Base-by-base conservation (phyloP, 2,797 vertebrate species). In the Vipera ursinii region DNA sequence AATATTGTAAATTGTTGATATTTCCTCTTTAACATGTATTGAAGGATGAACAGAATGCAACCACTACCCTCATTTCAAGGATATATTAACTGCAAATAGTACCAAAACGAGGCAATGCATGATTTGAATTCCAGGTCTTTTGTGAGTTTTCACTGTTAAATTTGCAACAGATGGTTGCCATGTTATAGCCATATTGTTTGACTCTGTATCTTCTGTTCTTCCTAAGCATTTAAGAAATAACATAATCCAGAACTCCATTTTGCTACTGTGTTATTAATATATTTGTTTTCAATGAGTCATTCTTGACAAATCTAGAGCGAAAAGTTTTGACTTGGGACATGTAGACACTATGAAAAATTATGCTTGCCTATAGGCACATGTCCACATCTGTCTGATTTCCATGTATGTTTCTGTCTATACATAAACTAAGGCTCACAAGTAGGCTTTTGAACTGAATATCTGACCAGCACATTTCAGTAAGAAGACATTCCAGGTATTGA, bases 61-160 rank as follows among this genome's bases (percentile, higher is more conserved):
- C 90, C 91, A 95, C 92, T 92, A 89, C 8, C 44, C 88, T 92
- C 32, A 65, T 65, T 89, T 65, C n/a, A 89, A 56, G 15, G 24
- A 86, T 94, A 92, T 92, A 65, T 89, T 93, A 93, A 87, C 87
- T 73, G 48, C 87, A 95, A 93, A 92, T 94, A 88, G 93, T 91
- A 93, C 89, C 59, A 94, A 95, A 82, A 32, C 88, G 57, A 94
- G 94, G 95, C 94, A 93, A 94, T 94, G 26, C 3, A 38, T 96
- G 55, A 53, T 88, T 94, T 92, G 82, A 90, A 91, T 92, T 95
- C 91, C 91, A 93, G 94, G 90, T 10, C 0, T 0, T 90, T 92
- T 95, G 91, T 38, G n/a, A 89, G n/a, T 86, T 94, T 95, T 95
- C 94, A 89, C 22, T 92, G 93, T 93, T 94, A 91, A 94, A 85